Evolutionary conservation across 2,888 invertebrate genomes (phyloP).

Genomic region (Noctua janthina): DNA sequence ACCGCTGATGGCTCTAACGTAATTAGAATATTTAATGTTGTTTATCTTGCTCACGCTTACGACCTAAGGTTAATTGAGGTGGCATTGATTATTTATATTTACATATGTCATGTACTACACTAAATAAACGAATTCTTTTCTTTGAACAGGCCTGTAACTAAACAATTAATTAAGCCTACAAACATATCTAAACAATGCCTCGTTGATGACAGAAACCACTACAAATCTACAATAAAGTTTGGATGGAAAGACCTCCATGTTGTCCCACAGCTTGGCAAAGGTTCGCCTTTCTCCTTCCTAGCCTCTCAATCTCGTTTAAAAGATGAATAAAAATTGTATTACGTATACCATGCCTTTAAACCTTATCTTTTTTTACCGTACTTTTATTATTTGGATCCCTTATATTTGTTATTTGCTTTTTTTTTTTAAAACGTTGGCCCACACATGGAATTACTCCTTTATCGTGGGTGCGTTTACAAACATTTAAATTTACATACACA

Average conservation of each 20-base stretch:
- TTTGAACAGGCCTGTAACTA: background rate
- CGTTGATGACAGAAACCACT: too few relatives aligned
- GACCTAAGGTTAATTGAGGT: slow-evolving; percentile 49
- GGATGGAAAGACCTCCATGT: background rate
- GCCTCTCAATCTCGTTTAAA: background rate
- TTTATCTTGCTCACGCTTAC: slow-evolving; percentile 33
- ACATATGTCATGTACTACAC: slow-evolving; percentile 30
- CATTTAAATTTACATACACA: too few relatives aligned
- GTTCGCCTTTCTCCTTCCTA: background rate
- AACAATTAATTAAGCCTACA: background rate
- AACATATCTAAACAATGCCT: background rate
- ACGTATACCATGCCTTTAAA: background rate
- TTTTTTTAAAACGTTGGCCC: too few relatives aligned
- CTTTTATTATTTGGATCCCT: background rate
- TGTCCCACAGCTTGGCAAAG: background rate
- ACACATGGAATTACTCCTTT: too few relatives aligned
- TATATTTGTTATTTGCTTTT: too few relatives aligned
- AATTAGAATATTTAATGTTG: slow-evolving; percentile 45
- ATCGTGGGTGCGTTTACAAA: too few relatives aligned
- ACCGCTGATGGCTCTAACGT: slow-evolving; percentile 29
- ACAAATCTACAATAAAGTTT: background rate
- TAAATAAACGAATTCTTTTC: slow-evolving; percentile 24
- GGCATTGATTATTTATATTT: slow-evolving; percentile 55
- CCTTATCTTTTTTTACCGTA: background rate
- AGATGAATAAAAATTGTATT: background rate